Evolutionary conservation across 92 coral and sea anemone species (phyloP), one percentile per base, ranked within the genome.

Genomic region (Metridium senile): DNA sequence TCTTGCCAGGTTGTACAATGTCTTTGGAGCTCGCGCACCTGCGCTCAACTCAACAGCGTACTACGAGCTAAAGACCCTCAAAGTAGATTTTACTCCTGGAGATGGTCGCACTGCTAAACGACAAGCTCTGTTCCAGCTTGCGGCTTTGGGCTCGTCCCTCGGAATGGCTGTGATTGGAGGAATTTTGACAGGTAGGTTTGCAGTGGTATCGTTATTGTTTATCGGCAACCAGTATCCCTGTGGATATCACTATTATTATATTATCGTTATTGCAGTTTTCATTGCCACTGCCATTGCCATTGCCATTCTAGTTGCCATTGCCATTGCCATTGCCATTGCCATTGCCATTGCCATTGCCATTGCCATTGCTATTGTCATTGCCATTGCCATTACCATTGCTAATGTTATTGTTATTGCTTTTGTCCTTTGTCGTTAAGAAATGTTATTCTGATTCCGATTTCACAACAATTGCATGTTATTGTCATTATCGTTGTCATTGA

Each of bases 61-160:
- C 68, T 29, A 77, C 32, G 65, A 20, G 46, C 58, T 88, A 45
- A 49, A 33, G 29, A 58, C 39, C 29, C 58, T 89, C 53, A 86
- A 71, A 17, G 81, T 87, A 25, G 65, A 61, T 51, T 89, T 89
- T 47, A 87, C 71, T 6, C 77, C 87, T 21, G 88, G 84, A 18
- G 87, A 85, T 0, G 91, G 89, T 9, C 98, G 97, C 39, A 69
- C 88, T 22, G 84, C 90, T 23, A 77, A 65, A 67, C 85, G 77
- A 56, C 98, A 91, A 74, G 96, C 93, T 75, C 85, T 91, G 51
- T 93, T 88, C 84, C 98, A 93, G 85, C 47, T 87, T 59, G 90
- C 89, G 26, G 98, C 87, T 19, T 39, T 93, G 58, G 89, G 67
- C 18, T 87, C 84, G 32, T 85, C 89, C 22, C 72, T 90, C 47